A percentile compares a stretch with the other conserved stretches of the same genome.
Conservation (phyloP, 2,888 invertebrate species). For the Listrodromus nycthemerus region DNA sequence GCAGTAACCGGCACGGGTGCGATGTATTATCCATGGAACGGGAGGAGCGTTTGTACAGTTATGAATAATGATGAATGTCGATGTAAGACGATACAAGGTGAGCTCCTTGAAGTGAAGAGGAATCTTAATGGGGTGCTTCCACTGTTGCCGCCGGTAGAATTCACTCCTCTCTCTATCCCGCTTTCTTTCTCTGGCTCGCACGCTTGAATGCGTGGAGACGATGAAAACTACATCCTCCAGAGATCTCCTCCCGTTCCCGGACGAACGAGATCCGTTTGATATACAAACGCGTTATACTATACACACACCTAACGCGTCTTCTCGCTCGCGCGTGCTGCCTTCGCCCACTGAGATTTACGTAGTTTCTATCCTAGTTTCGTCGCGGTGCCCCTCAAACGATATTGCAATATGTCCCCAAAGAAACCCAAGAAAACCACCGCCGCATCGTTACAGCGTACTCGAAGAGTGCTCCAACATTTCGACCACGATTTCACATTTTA, state of each 20-base stretch:
- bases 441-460: background rate
- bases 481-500: constrained; percentile 27
- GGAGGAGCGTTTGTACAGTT: constrained; percentile 16
- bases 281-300: constrained; percentile 27
- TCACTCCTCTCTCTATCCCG: background rate
- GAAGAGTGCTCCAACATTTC: background rate
- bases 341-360: constrained; percentile 24
- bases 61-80: constrained; percentile 36
- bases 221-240: constrained; percentile 15
- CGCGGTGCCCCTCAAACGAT: background rate
- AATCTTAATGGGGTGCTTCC: constrained; percentile 29
- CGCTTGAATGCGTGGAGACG: background rate
- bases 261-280: constrained; percentile 19
- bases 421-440: constrained; percentile 5
- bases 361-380: background rate
- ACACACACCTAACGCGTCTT: background rate
- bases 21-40: too few relatives aligned
- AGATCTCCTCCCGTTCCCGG: constrained; percentile 26
- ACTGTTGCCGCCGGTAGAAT: constrained; percentile 11
- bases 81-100: constrained; percentile 25
- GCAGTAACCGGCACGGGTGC: background rate
- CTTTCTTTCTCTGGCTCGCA: background rate
- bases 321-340: constrained; percentile 2
- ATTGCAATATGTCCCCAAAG: constrained; percentile 11
- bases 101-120: constrained; percentile 26